phyloP scores from a whole-genome alignment of 2,113 vertebrate genomes.

The Calidris pygmaea region DNA sequence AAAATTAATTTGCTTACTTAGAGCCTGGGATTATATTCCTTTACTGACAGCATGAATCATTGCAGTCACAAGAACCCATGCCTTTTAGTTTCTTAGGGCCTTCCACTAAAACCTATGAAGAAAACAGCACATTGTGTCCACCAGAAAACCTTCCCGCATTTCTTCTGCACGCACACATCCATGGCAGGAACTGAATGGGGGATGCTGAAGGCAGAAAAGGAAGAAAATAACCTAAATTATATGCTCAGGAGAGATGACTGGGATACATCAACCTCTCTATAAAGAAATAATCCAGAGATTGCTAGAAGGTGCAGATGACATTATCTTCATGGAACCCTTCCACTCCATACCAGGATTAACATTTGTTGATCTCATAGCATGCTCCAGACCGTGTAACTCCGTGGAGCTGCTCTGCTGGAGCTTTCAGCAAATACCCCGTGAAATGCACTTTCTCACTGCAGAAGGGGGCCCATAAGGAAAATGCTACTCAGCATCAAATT shows the following conservation, averaged over 20 bases:
- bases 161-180: not conserved
- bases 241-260: not conserved
- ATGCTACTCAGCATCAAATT: slow-evolving; percentile 34
- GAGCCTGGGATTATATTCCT: not conserved
- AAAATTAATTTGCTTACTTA: slow-evolving; percentile 8
- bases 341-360: not conserved
- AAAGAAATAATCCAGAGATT: not conserved
- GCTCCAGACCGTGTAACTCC: not conserved
- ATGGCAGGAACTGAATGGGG: not conserved
- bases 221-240: not conserved
- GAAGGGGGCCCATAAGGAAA: slow-evolving; percentile 29
- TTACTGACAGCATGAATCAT: not conserved
- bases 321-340: not conserved
- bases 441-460: slow-evolving; percentile 37
- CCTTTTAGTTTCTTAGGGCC: not conserved
- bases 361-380: not conserved
- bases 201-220: not conserved
- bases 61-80: not conserved
- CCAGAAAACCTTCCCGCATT: not conserved
- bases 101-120: not conserved
- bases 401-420: not conserved
- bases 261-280: not conserved
- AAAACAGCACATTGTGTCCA: not conserved
- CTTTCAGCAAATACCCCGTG: slow-evolving; percentile 26
- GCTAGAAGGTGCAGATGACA: not conserved